phyloP scores from a whole-genome alignment of 2,797 vertebrate genomes.

The Pipistrellus kuhlii region DNA sequence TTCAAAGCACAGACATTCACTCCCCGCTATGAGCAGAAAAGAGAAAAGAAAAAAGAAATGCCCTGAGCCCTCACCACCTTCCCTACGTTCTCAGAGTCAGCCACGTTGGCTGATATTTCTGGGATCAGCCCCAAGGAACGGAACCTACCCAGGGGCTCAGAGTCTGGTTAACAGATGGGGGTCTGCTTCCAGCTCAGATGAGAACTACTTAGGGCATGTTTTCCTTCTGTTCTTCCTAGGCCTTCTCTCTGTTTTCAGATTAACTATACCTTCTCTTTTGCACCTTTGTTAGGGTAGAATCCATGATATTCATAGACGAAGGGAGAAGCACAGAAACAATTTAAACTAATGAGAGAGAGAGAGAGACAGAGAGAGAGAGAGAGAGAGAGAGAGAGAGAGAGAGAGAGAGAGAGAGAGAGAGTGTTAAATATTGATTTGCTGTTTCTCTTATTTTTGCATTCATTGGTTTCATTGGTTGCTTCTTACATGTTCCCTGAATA shows the following conservation, averaged over 20 bases:
- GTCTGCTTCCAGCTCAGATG: neutral
- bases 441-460: neutral
- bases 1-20: constrained; percentile 66
- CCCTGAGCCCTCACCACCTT: constrained; percentile 4
- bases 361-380: neutral
- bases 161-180: constrained; percentile 68
- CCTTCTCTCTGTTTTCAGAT: neutral
- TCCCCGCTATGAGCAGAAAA: neutral
- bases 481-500: neutral
- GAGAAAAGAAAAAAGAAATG: neutral
- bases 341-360: neutral
- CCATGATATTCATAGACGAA: neutral
- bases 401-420: neutral
- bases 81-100: neutral
- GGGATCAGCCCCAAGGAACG: constrained; percentile 55
- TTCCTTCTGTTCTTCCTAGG: neutral
- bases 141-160: neutral
- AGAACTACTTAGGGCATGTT: neutral
- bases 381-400: neutral
- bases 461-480: neutral
- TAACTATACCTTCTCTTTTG: neutral
- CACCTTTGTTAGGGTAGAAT: neutral
- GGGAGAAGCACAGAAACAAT: neutral
- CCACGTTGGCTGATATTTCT: constrained; percentile 32
- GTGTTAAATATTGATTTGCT: neutral